Evolutionary conservation across 2,888 invertebrate species (phyloP), one percentile per base, ranked within the genome.

Genomic region (Caenorhabditis macrosperma): DNA sequence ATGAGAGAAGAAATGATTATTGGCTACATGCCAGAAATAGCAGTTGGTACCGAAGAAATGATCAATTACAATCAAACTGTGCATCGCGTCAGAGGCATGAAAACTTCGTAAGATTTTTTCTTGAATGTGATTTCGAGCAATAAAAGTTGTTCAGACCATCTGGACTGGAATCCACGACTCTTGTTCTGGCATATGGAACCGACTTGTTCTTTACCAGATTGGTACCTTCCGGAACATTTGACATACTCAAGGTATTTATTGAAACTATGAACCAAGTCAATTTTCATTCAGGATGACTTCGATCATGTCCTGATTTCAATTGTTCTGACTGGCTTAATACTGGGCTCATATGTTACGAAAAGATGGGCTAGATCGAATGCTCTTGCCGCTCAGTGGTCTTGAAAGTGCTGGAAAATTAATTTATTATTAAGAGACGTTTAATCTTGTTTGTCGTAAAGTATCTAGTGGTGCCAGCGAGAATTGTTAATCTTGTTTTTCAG

Each of bases 211-310:
- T 95, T 92, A 98, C 98, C 0, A 93, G 97, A 84, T 95, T 99
- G 71, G 95, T 96, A 68, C 99, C 99, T 6, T 97, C 97, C 9
- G 97, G 97, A 91, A 98, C 97, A 55, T 99, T 98, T 92, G 99
- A 99, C 91, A 94, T 99, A 59, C 93, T 99, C 50, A 99, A 99
- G 82, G 88, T 72, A 41, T 15, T 9, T 12, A 26, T 24, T 7
- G 15, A 1, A 41, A 15, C 33, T 22, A n/a, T 6, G 28, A 24
- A 15, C 24, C 12, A 7, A 12, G n/a, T 74, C 12, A 30, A 28
- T 26, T 55, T 35, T 33, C 17, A 54, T 74, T 1, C 66, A 80
- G 75, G 85, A 99, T 91, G 99, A 99, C 92, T 99, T 99, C 92
- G 99, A 99, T 92, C 96, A 98, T 92, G 94, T 95, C 91, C 93